phyloP scores from a whole-genome alignment of 2,113 vertebrate species.

The Ploceus nigricollis region DNA sequence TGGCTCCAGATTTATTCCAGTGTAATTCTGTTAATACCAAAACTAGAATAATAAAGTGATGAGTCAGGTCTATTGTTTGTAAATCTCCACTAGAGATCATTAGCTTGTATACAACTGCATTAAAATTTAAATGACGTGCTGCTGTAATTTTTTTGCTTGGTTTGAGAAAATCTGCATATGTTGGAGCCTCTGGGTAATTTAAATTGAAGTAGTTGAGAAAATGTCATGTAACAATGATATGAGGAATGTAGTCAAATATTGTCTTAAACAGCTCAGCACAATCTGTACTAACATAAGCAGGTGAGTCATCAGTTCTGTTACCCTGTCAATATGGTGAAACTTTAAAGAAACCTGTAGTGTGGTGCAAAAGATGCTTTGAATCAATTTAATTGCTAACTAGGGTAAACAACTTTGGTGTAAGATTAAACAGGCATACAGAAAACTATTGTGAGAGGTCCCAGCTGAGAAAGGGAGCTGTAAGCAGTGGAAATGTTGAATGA shows the following conservation, averaged over 20 bases:
- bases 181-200: not conserved
- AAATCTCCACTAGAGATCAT: not conserved
- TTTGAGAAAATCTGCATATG: not conserved
- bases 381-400: not conserved
- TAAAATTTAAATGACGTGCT: not conserved
- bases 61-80: not conserved
- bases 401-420: not conserved
- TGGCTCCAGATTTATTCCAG: not conserved
- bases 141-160: not conserved
- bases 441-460: not conserved
- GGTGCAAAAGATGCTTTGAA: not conserved
- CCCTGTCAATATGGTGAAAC: not conserved
- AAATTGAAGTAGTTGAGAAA: not conserved
- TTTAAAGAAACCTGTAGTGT: not conserved
- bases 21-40: not conserved
- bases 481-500: not conserved
- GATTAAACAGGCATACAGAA: not conserved
- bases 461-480: not conserved
- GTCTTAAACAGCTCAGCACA: not conserved
- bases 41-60: not conserved
- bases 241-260: not conserved
- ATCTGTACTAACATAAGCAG: not conserved
- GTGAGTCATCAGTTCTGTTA: not conserved
- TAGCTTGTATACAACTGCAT: not conserved
- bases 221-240: not conserved